A percentile compares a stretch with the other conserved stretches of the same genome.
phyloP scores from a whole-genome alignment of 2,888 invertebrate species.

The Camponotus fellah region DNA sequence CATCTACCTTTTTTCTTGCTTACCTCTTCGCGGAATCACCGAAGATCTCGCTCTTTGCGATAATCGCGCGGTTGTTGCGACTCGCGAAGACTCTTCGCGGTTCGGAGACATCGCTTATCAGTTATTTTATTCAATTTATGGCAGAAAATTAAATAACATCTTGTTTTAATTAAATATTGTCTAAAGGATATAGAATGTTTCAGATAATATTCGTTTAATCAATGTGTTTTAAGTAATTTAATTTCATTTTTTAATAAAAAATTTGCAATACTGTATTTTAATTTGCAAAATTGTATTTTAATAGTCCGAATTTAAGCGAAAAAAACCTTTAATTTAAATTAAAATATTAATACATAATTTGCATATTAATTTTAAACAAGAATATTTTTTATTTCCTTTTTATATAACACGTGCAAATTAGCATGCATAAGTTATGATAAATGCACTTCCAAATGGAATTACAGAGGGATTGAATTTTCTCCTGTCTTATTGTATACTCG shows the following conservation, averaged over 20 bases:
- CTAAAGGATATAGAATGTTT: not conserved
- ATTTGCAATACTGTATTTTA: not conserved
- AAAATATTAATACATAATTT: not conserved
- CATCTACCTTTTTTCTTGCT: slow-evolving; percentile 4
- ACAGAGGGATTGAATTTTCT: slow-evolving; percentile 19
- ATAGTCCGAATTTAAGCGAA: not conserved
- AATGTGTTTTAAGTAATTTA: not conserved
- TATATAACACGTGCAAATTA: slow-evolving; percentile 2
- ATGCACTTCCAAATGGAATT: slow-evolving; percentile 10
- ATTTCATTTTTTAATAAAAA: not conserved
- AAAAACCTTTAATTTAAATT: not conserved
- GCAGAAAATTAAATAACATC: not conserved
- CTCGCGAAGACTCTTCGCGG: not conserved
- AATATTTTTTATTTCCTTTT: not conserved
- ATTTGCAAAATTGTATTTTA: too few species aligned
- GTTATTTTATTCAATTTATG: not conserved
- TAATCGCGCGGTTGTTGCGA: slow-evolving; percentile 4
- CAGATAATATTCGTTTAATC: too few species aligned
- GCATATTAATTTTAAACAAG: not conserved
- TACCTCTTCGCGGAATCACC: slow-evolving; percentile 40
- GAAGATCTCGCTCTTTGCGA: slow-evolving; percentile 20
- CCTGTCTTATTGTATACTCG: slow-evolving; percentile 36
- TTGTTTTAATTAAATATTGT: not conserved
- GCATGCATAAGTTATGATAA: slow-evolving; percentile 30
- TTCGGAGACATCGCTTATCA: not conserved